These are phyloP conservation scores for Mastigias papua DNA, from an alignment of 30 jellyfish, hydroid and myxozoan genomes.

Conservation along the genomic window DNA sequence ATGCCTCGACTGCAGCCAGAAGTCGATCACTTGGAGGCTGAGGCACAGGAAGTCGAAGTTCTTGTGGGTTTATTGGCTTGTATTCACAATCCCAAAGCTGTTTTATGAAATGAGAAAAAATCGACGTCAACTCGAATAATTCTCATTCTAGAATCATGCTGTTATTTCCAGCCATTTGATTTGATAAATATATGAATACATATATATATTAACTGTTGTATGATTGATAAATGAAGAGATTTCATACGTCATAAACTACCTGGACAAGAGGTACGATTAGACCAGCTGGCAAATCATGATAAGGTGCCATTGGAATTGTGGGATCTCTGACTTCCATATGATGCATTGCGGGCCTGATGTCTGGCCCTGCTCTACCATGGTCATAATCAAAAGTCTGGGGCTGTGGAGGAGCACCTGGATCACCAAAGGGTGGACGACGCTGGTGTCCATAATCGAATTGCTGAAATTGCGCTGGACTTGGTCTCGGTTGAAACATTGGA, in stretches of 20 bases:
- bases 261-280: conserved; percentile 94
- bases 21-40: conserved; percentile 99
- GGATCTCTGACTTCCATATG: conserved; percentile 89
- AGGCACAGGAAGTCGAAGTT: conserved; percentile 95
- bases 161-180: too few relatives aligned
- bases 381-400: conserved; percentile 98
- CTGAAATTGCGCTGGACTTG: conserved; percentile 81
- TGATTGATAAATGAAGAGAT: too few relatives aligned
- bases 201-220: too few relatives aligned
- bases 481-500: conserved; percentile 76
- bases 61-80: conserved; percentile 91
- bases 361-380: conserved; percentile 93
- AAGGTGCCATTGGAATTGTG: conserved; percentile 93
- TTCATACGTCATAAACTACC: conserved; percentile 41
- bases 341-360: conserved; percentile 71
- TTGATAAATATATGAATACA: too few relatives aligned
- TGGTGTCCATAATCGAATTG: conserved; percentile 99
- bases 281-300: conserved; percentile 98
- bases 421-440: conserved; percentile 66
- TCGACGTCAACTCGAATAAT: not conserved
- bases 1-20: conserved; percentile 97
- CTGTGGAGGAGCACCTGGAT: conserved; percentile 81
- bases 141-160: too few relatives aligned
- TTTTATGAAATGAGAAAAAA: not conserved
- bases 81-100: conserved; percentile 98